Base-by-base conservation (phyloP, 2,797 vertebrate genomes). In the Scomberomorus guttatus region DNA sequence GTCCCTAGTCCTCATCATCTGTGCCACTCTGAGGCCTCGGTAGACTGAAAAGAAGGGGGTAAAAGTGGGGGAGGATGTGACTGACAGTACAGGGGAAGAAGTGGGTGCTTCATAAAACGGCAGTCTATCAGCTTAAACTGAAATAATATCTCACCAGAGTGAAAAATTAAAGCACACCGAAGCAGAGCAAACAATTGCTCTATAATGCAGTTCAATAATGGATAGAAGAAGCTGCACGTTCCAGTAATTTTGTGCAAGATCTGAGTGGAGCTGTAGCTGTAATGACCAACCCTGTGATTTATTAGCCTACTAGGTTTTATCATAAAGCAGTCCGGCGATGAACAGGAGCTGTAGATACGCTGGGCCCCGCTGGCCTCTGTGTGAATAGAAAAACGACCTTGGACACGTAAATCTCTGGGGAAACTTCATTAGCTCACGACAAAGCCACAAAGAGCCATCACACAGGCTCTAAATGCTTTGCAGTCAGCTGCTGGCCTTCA, bases 371-470 rank as follows among this genome's bases (percentile, higher is more conserved):
- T 63, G 86, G 88, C 84, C 83, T 82, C 71, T n/a, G 69, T 22
- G 78, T 86, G 88, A 89, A 90, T 64, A 81, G 82, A 85, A 77
- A 76, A 87, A 90, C 52, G 78, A 90, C 88, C 89, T 89, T 89
- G 90, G 81, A 75, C 79, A 75, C 68, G 71, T 90, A 92, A 92
- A 92, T 92, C 87, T 93, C 80, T 4, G 8, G 66, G 58, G 79
- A 78, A 65, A 68, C 75, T 87, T 90, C 90, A 92, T 93, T 92
- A 92, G 79, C 78, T 46, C 10, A 3, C 18, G 34, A 91, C 73
- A 74, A 68, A 86, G 81, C 71, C 84, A 90, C 87, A 89, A 87
- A 90, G 77, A 72, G 79, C 60, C 78, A 57, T 83, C 76, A 77
- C 80, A 77, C 63, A 20, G 76, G 6, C 34, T 66, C 62, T 88